Conservation (phyloP, 64 coral and sea anemone genomes). For the Pocillopora damicornis region DNA sequence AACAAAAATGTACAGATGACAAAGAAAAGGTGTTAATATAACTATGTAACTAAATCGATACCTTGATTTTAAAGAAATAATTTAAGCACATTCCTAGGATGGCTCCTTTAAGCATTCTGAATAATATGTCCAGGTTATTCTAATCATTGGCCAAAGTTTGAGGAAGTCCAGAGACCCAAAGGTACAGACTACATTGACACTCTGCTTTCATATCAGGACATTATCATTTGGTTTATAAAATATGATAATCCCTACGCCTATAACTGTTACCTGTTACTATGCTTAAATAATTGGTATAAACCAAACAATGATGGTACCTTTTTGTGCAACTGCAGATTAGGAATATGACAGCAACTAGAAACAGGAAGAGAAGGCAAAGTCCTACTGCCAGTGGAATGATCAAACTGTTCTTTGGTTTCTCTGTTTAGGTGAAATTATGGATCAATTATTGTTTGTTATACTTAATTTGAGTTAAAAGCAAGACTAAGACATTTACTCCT, state of each 20-base stretch:
- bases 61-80: background rate
- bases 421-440: background rate
- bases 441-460: background rate
- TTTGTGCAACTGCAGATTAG: conserved; percentile 16
- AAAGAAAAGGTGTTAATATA: too few species aligned
- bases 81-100: background rate
- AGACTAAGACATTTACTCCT: too few species aligned
- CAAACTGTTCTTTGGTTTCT: conserved; percentile 3
- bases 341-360: background rate
- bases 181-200: too few species aligned
- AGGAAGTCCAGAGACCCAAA: too few species aligned
- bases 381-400: conserved; percentile 10
- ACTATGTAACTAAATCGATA: background rate
- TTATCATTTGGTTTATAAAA: too few species aligned
- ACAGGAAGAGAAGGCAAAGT: conserved; percentile 14
- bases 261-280: too few species aligned
- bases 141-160: too few species aligned
- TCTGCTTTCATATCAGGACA: too few species aligned
- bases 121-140: too few species aligned
- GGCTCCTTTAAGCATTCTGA: background rate
- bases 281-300: background rate
- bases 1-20: too few species aligned
- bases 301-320: background rate
- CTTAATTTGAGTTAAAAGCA: too few species aligned
- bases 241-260: too few species aligned